Base-by-base conservation (phyloP, 2,113 vertebrate genomes). In the Craseonycteris thonglongyai region DNA sequence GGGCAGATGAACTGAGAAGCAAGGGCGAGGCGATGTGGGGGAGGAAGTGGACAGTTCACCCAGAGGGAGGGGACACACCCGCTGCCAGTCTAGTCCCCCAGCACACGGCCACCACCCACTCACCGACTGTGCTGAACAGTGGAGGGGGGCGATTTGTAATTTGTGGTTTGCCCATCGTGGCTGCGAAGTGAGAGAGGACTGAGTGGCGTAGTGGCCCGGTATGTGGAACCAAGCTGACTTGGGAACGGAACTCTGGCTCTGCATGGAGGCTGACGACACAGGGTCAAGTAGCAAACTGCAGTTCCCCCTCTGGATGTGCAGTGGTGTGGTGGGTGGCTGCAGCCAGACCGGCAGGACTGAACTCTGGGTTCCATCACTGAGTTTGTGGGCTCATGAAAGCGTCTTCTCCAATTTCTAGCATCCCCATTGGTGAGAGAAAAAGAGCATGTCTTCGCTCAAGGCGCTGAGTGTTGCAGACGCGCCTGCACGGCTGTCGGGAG, bases 391-490 rank as follows among this genome's bases (percentile, higher is more conserved):
- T 51, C 28, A n/a, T 24, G 30, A 59, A 35, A 54, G 59, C 30
- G 40, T 42, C 28, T 33, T 28, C 24, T 76, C 35, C 42, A 21
- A 33, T 2, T 35, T 1, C n/a, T 56, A 40, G 58, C 12, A 13
- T 51, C 28, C 56, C 69, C 35, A 19, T 30, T 6, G 51, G 51
- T 49, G 47, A 24, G 30, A 21, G 26, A 65, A 65, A 45, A 51
- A 61, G n/a, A 10, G 26, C 10, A 72, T 45, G 18, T 18, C 22
- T 6, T 22, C 11, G 33, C 24, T 49, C 21, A 22, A 35, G 24
- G 6, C 9, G 26, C 40, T 14, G 24, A 9, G 30, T 18, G 7
- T 5, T 9, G 2, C 2, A 6, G n/a, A 51, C 5, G 28, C 12
- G 76, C 22, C 49, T n/a, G n/a, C 59, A 83, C 78, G 38, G 28